Base-by-base conservation (phyloP, 2,797 vertebrate species). In the Meda fulgida region DNA sequence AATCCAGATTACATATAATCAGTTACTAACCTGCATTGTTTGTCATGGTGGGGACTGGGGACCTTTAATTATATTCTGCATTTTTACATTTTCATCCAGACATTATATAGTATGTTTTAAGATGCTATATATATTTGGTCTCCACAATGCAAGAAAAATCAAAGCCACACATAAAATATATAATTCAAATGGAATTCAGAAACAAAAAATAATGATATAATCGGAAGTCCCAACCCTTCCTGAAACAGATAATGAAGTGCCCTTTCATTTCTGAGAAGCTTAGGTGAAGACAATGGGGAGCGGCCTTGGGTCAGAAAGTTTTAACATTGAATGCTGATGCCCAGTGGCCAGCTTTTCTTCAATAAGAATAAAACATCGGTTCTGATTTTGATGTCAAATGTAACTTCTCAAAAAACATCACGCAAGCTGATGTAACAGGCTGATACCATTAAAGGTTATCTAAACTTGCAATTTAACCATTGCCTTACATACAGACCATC, bases 221-320 rank as follows among this genome's bases (percentile, higher is more conserved):
- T 88, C 85, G 89, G 87, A 90, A 89, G 84, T 81, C 81, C 88
- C 89, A 89, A 70, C 91, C 89, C 91, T 90, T 91, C 90, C 90
- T 84, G 66, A 71, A 84, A 26, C 83, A 85, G 89, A 90, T 87
- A 89, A 89, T 88, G 85, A 76, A 88, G 80, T 71, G 77, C 60
- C 77, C 81, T 84, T 84, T 78, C 66, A 86, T 88, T 89, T 85
- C 89, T 85, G 87, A 83, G 58, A 65, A 46, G 58, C 88, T 73
- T 86, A 67, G 80, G 85, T 86, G 63, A 89, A 72, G 87, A 87
- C 86, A 88, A 89, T 89, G 63, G 82, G 36, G n/a, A 83, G 76
- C 40, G 51, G 81, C 55, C 78, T 83, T 76, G 80, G 82, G 72
- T 84, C 80, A 87, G 75, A 51, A 77, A 48, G 70, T 63, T 76